phyloP scores from a whole-genome alignment of 2,888 invertebrate species.

The Callinectes sapidus region DNA sequence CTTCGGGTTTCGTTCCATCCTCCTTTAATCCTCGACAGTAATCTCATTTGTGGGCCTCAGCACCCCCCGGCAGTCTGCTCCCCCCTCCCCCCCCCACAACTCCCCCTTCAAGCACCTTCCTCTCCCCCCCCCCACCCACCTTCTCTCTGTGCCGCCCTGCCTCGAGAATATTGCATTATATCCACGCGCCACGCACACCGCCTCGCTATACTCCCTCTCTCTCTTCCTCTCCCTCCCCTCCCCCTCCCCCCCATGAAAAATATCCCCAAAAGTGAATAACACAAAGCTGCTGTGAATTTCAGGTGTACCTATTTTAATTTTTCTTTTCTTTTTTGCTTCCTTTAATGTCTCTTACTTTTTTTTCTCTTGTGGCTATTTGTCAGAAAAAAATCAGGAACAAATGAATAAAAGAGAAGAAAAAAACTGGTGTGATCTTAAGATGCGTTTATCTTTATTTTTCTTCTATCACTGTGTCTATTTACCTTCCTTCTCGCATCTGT shows the following conservation, averaged over 20 bases:
- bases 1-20: slow-evolving; percentile 44
- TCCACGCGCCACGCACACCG: slow-evolving; percentile 16
- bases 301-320: neutral
- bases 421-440: no score
- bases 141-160: neutral
- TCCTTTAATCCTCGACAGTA: slow-evolving; percentile 41
- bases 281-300: neutral
- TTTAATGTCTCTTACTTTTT: neutral
- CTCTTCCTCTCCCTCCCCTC: neutral
- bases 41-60: slow-evolving; percentile 11
- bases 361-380: neutral
- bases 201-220: neutral
- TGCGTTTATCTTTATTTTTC: no score
- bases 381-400: no score
- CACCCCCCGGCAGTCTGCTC: neutral
- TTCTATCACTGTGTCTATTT: no score
- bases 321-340: neutral
- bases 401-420: neutral
- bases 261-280: neutral
- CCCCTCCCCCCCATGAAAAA: neutral
- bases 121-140: neutral
- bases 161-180: slow-evolving; percentile 5
- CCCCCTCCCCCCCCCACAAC: neutral
- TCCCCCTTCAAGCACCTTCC: neutral
- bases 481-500: no score